Conservation (phyloP, 1,140 invertebrate genomes). For the Chrysopa pallens region DNA sequence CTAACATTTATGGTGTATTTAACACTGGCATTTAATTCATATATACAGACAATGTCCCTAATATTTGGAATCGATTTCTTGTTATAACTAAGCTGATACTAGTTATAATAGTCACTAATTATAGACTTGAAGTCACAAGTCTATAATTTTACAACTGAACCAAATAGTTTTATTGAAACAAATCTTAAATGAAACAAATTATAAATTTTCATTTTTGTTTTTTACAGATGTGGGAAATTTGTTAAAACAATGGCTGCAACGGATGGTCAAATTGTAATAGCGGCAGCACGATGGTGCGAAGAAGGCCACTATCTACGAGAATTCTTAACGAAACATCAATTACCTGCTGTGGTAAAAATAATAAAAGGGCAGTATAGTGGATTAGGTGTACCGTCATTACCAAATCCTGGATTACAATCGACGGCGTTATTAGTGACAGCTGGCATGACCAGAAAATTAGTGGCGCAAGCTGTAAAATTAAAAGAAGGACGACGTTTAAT, state of each 20-base stretch:
- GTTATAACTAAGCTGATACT: too few species aligned
- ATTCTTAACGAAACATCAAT: slow-evolving; percentile 54
- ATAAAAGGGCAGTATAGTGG: slow-evolving; percentile 83
- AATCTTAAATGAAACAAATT: too few species aligned
- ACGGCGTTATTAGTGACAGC: slow-evolving; percentile 68
- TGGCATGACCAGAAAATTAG: slow-evolving; percentile 66
- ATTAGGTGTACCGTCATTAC: slow-evolving; percentile 67
- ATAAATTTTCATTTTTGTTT: too few species aligned
- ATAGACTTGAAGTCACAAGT: too few species aligned
- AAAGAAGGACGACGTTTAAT: slow-evolving; percentile 65
- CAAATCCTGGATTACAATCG: slow-evolving; percentile 64
- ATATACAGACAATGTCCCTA: too few species aligned
- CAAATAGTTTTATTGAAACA: too few species aligned
- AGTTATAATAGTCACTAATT: too few species aligned
- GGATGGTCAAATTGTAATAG: slow-evolving; percentile 66
- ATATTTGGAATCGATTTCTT: too few species aligned
- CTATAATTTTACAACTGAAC: too few species aligned
- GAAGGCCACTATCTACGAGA: slow-evolving; percentile 61
- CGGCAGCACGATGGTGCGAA: slow-evolving; percentile 68
- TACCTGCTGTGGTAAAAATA: slow-evolving; percentile 76
- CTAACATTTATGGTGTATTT: too few species aligned
- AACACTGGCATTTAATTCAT: too few species aligned
- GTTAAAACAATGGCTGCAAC: slow-evolving; percentile 49
- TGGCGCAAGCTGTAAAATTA: slow-evolving; percentile 79
- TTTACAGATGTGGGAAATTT: too few species aligned